These are phyloP conservation scores for Drosophila meridionalis DNA, from an alignment of 2,888 invertebrate genomes.

Conservation along the genomic window DNA sequence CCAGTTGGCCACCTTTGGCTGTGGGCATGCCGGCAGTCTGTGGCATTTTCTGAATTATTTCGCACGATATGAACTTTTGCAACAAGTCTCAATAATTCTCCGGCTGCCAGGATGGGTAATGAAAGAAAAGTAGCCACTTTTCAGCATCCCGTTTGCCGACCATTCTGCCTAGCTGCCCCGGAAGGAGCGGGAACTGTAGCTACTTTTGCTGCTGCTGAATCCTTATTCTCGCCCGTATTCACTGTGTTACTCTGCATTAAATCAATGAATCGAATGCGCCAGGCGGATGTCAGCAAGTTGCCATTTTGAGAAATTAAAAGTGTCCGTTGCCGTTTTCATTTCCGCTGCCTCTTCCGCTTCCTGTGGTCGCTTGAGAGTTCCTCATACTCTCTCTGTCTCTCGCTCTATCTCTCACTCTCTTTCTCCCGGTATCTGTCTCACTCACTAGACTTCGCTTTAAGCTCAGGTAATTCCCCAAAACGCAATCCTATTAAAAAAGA, in stretches of 20 bases:
- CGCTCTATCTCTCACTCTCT: background rate
- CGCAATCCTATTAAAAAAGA: constrained; percentile 77
- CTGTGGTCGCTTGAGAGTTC: constrained; percentile 42
- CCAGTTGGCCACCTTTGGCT: constrained; percentile 44
- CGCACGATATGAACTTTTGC: constrained; percentile 77
- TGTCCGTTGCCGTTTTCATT: constrained; percentile 78
- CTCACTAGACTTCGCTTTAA: constrained; percentile 18
- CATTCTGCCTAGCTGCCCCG: constrained; percentile 8
- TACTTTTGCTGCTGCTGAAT: constrained; percentile 6
- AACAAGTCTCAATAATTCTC: constrained; percentile 79
- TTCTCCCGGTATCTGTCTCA: background rate
- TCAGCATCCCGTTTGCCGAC: constrained; percentile 16
- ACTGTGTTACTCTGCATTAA: constrained; percentile 72
- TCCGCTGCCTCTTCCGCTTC: constrained; percentile 64
- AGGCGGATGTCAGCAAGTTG: constrained; percentile 77
- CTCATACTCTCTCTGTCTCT: background rate
- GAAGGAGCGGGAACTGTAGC: constrained; percentile 3
- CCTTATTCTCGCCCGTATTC: constrained; percentile 5
- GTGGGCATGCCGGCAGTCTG: constrained; percentile 38
- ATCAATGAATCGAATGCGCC: constrained; percentile 72
- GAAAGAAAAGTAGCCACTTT: constrained; percentile 48
- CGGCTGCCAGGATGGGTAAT: constrained; percentile 60
- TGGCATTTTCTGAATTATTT: constrained; percentile 77
- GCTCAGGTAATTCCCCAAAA: constrained; percentile 74
- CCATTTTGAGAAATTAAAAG: constrained; percentile 81